These are phyloP conservation scores for Puffinus mauretanicus DNA, from an alignment of 2,113 vertebrate species.

Conservation along the genomic window DNA sequence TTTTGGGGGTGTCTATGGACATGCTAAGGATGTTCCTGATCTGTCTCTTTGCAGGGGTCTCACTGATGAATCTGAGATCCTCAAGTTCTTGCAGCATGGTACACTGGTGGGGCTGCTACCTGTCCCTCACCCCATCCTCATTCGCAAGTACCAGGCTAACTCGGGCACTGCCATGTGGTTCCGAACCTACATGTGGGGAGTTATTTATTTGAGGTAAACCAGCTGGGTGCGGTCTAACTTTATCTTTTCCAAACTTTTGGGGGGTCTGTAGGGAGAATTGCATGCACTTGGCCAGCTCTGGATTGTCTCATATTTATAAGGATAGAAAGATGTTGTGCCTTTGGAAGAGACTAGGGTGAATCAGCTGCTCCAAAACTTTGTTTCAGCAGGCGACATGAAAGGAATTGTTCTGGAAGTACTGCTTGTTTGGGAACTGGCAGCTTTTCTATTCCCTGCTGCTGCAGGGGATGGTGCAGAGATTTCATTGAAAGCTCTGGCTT, in stretches of 20 bases:
- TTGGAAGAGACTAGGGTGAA: not conserved
- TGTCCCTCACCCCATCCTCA: conserved; percentile 96
- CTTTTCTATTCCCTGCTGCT: not conserved
- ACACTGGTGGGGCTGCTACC: conserved; percentile 95
- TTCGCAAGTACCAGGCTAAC: conserved; percentile 98
- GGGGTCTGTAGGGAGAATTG: not conserved
- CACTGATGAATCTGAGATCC: conserved; percentile 96
- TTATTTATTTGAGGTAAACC: conserved; percentile 94
- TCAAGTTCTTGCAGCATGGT: conserved; percentile 95
- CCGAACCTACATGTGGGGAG: conserved; percentile 99
- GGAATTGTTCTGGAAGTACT: not conserved
- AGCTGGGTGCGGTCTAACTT: not conserved
- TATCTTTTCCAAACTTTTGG: not conserved
- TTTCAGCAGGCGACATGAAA: not conserved
- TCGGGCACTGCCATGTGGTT: conserved; percentile 98
- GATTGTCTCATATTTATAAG: not conserved
- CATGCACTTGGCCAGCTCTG: not conserved
- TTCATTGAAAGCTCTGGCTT: not conserved
- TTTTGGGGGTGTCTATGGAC: not conserved
- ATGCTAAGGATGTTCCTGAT: not conserved
- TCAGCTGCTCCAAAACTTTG: not conserved
- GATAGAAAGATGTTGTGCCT: not conserved
- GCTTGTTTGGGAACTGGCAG: not conserved
- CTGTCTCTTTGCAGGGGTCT: conserved; percentile 79
- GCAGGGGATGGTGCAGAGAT: not conserved